phyloP scores from a whole-genome alignment of 2,797 vertebrate species.

The Falco berigora region DNA sequence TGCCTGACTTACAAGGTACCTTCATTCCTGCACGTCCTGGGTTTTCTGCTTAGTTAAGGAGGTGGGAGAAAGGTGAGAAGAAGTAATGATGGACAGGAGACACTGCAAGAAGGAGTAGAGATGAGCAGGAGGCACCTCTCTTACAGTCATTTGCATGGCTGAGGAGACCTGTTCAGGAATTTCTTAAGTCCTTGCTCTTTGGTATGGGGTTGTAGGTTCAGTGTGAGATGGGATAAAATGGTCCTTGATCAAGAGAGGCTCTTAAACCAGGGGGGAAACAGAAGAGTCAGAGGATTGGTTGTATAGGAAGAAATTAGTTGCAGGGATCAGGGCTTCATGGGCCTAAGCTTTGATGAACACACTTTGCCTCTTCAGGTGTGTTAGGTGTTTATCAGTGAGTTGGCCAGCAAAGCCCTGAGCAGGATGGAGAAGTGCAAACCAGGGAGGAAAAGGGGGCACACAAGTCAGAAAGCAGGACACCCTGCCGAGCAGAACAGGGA shows the following conservation, averaged over 20 bases:
- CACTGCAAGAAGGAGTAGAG: background rate
- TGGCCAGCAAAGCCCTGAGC: background rate
- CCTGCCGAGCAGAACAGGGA: background rate
- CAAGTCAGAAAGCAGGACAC: background rate
- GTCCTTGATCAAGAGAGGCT: background rate
- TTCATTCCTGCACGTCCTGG: background rate
- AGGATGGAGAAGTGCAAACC: background rate
- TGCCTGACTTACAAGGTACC: background rate
- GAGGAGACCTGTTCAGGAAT: background rate
- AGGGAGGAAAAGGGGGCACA: background rate
- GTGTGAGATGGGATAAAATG: background rate
- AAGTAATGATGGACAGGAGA: background rate
- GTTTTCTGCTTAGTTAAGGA: background rate
- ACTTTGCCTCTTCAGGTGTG: background rate
- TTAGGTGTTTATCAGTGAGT: background rate
- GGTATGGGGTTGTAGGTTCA: background rate
- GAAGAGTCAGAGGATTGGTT: background rate
- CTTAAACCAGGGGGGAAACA: background rate
- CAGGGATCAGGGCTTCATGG: rapidly evolving
- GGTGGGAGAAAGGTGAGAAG: background rate
- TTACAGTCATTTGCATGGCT: background rate
- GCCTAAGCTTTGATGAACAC: background rate
- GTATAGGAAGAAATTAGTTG: background rate
- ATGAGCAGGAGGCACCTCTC: background rate
- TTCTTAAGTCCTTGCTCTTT: background rate